Evolutionary conservation across 2,888 invertebrate species (phyloP), one percentile per base, ranked within the genome.

Genomic region (Lysandra coridon): DNA sequence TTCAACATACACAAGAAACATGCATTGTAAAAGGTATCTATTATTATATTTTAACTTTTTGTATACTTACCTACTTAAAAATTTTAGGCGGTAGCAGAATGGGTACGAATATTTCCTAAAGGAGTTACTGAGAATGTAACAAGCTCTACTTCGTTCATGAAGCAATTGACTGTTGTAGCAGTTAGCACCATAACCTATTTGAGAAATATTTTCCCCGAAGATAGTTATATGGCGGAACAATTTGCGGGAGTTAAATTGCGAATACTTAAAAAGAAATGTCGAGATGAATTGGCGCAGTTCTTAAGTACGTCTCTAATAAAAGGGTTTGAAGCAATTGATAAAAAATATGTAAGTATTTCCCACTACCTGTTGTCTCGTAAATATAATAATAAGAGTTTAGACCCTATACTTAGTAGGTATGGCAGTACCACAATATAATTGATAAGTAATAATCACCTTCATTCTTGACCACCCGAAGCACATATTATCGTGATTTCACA

Each of bases 301-400:
- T 81, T 93, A 1, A 91, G 88, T 80, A 88, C 89, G 0, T 85
- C 90, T 1, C 81, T 94, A 14, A 84, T 81, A 6, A 88, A 90
- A 80, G 90, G 92, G 17, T 92, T 92, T 81, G 91, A 92, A 14
- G 93, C 94, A 1, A 88, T 94, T 78, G 92, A 94, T 78, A 92
- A 92, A 80, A 90, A 90, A 91, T 93, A 91, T 83, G 94, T 93
- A 83, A 89, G 91, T 86, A 40, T 40, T 40, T 40, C 40, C 40
- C 6, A 40, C 40, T 40, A 40, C 40, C 40, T 6, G 6, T 40
- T 6, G 40, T 40, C 40, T 40, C 40, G 6, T 40, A 40, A 40
- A 6, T 6, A 40, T 5, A 23, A 23, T 23, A 0, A 40, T 4
- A 3, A 2, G 3, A 40, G 37, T 37, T 2, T 3, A 5, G 40